phyloP scores from a whole-genome alignment of 2,797 vertebrate genomes.

The Sebastes variabilis region DNA sequence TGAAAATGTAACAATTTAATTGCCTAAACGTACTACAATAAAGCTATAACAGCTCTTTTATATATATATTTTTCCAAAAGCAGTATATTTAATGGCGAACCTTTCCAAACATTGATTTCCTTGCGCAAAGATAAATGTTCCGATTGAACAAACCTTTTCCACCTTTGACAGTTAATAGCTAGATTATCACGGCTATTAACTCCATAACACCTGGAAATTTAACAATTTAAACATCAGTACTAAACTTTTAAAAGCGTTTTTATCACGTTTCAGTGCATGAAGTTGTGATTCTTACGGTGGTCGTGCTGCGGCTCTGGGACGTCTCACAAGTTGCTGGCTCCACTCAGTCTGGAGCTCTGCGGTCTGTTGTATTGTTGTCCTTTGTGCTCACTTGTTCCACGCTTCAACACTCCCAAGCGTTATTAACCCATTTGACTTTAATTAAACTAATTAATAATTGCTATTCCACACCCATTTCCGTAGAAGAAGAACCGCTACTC shows the following conservation, averaged over 20 bases:
- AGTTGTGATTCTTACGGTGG: conserved; percentile 57
- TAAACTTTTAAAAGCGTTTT: background rate
- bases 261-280: conserved; percentile 2
- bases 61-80: background rate
- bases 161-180: background rate
- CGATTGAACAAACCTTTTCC: background rate
- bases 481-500: background rate
- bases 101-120: background rate
- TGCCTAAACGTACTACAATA: rapidly evolving
- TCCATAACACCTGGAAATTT: background rate
- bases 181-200: background rate
- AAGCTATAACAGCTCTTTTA: rapidly evolving
- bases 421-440: conserved; percentile 27
- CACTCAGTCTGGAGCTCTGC: conserved; percentile 79
- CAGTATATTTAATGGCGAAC: rapidly evolving
- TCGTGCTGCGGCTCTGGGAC: conserved; percentile 79
- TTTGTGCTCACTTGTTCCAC: conserved; percentile 53
- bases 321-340: conserved; percentile 83
- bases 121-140: background rate
- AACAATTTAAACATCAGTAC: rapidly evolving
- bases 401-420: conserved; percentile 8
- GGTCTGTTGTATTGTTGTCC: conserved; percentile 58
- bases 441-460: conserved; percentile 10
- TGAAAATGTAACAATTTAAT: rapidly evolving
- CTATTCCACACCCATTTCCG: conserved; percentile 1